phyloP scores from a whole-genome alignment of 2,113 vertebrate genomes.

The Otolemur garnettii region DNA sequence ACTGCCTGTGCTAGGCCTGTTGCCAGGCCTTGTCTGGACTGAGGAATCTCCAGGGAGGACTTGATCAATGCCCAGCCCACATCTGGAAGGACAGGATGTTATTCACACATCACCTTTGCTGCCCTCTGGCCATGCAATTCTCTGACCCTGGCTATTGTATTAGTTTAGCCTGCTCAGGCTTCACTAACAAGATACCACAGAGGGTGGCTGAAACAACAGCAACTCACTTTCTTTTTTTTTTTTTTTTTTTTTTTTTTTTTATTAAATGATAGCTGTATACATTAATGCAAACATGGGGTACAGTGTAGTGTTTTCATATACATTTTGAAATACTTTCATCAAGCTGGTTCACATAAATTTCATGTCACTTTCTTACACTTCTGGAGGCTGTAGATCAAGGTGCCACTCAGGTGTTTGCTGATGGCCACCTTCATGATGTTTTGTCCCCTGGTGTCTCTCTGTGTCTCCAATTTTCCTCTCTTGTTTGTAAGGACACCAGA shows the following conservation, averaged over 20 bases:
- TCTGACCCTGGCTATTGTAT: neutral
- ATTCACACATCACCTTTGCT: no score
- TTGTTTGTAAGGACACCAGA: neutral
- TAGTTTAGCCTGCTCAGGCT: neutral
- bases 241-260: no score
- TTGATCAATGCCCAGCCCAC: rapidly evolving
- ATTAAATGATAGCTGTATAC: no score
- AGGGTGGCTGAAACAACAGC: neutral
- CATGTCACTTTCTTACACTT: neutral
- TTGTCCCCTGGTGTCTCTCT: neutral
- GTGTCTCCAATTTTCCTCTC: neutral
- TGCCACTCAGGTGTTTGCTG: neutral
- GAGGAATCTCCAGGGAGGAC: neutral
- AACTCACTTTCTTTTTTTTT: neutral
- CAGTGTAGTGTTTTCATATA: no score
- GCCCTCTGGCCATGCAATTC: neutral
- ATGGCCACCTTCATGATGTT: neutral
- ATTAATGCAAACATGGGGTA: no score
- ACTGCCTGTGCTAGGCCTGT: neutral
- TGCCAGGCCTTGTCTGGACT: neutral
- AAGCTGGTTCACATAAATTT: no score
- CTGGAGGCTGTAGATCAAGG: neutral
- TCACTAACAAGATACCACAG: no score
- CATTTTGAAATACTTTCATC: no score
- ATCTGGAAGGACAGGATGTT: neutral